Percentiles rank a stretch among this genome's conserved stretches.
Conservation (phyloP, 2,797 vertebrate species). For the Anabacerthia variegaticeps region DNA sequence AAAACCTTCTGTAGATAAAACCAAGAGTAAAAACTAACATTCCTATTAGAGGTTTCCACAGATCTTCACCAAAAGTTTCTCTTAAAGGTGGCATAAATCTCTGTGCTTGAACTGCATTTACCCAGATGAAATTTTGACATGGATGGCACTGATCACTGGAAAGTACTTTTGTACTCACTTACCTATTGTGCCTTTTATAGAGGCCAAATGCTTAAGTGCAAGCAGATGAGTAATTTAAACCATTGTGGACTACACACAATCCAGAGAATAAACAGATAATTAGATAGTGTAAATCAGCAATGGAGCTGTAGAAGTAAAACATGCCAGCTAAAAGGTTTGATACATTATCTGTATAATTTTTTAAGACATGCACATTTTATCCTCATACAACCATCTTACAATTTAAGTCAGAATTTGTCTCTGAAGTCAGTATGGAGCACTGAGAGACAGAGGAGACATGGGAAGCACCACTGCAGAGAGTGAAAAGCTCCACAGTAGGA, state of each 20-base stretch:
- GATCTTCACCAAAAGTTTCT: background rate
- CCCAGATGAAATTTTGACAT: background rate
- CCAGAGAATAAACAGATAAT: conserved; percentile 40
- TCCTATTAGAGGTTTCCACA: background rate
- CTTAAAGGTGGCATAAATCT: background rate
- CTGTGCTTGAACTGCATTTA: background rate
- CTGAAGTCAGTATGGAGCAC: background rate
- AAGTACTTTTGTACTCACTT: background rate
- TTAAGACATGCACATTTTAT: background rate
- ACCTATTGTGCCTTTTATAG: background rate
- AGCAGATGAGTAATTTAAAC: conserved; percentile 49
- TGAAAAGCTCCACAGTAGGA: background rate
- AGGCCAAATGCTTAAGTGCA: conserved; percentile 30
- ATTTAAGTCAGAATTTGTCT: conserved; percentile 24
- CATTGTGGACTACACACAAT: background rate
- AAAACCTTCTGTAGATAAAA: background rate
- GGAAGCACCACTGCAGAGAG: background rate
- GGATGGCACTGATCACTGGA: background rate
- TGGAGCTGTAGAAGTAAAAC: background rate
- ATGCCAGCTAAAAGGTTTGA: background rate
- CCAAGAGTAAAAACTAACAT: background rate
- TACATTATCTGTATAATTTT: background rate
- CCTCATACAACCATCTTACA: background rate
- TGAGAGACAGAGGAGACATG: background rate
- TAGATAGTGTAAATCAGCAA: conserved; percentile 29